These are phyloP conservation scores for Nymphalis io DNA, from an alignment of 1,140 invertebrate genomes.

Conservation along the genomic window DNA sequence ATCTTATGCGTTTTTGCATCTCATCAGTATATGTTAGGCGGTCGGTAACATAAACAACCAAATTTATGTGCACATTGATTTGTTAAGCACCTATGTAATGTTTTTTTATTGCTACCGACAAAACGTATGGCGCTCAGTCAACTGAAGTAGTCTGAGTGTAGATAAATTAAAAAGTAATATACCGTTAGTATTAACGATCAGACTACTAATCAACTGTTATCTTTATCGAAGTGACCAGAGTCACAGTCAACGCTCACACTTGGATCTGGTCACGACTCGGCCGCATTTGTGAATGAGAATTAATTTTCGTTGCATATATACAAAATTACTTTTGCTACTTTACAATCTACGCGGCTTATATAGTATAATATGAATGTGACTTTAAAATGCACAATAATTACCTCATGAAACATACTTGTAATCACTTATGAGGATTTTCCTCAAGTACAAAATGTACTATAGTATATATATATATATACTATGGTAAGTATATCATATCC, in stretches of 20 bases:
- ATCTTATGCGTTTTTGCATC: conserved; percentile 35
- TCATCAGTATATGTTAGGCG: conserved; percentile 30
- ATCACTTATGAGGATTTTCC: too few relatives aligned
- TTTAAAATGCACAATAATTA: not conserved
- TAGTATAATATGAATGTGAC: not conserved
- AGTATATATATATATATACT: too few relatives aligned
- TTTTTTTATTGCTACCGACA: conserved; percentile 34
- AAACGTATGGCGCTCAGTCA: conserved; percentile 26
- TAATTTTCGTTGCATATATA: conserved; percentile 23
- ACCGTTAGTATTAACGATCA: conserved; percentile 57
- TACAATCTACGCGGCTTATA: not conserved
- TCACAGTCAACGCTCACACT: conserved; percentile 19
- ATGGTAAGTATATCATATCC: too few relatives aligned
- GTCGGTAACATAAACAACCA: conserved; percentile 36
- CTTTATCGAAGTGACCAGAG: conserved; percentile 48
- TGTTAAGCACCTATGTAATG: conserved; percentile 25
- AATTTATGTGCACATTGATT: conserved; percentile 36
- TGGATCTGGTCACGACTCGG: conserved; percentile 58
- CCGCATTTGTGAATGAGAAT: conserved; percentile 56
- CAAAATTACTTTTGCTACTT: conserved; percentile 14
- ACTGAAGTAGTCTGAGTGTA: conserved; percentile 5
- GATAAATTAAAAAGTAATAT: conserved; percentile 53
- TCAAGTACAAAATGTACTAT: too few relatives aligned
- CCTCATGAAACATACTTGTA: too few relatives aligned
- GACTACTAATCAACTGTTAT: conserved; percentile 63